phyloP scores from a whole-genome alignment of 2,888 invertebrate species.

The Cremastinae sp. region DNA sequence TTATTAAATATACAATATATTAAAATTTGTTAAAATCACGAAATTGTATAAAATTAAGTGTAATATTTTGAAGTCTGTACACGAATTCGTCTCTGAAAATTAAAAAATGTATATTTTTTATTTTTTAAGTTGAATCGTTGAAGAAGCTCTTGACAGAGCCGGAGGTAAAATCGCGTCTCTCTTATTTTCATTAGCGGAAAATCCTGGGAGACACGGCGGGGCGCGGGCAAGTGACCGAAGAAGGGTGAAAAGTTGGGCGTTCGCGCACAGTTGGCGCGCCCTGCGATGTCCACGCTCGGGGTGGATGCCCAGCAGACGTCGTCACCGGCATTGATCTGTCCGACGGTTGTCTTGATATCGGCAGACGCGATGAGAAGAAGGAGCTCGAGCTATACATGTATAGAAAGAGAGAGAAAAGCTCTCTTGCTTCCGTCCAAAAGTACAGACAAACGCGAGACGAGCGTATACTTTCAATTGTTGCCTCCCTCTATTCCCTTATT shows the following conservation, averaged over 20 bases:
- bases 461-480: too few relatives aligned
- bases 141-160: too few relatives aligned
- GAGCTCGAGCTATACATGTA: too few relatives aligned
- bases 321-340: slow-evolving; percentile 80
- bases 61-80: too few relatives aligned
- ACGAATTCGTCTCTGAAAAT: too few relatives aligned
- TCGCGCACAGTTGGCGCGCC: slow-evolving; percentile 59
- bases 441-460: too few relatives aligned
- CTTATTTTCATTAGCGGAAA: background rate
- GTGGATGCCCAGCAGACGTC: slow-evolving; percentile 76
- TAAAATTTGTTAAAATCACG: too few relatives aligned
- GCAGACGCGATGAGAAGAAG: slow-evolving; percentile 66
- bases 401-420: slow-evolving; percentile 10
- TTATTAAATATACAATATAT: too few relatives aligned
- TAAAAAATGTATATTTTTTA: too few relatives aligned
- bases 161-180: background rate
- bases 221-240: slow-evolving; percentile 26
- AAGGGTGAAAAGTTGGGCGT: slow-evolving; percentile 43
- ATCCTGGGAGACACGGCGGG: slow-evolving; percentile 12
- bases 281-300: slow-evolving; percentile 69
- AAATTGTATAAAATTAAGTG: too few relatives aligned
- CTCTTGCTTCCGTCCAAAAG: slow-evolving; percentile 54
- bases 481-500: too few relatives aligned
- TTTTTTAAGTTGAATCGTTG: too few relatives aligned
- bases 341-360: slow-evolving; percentile 79